These are phyloP conservation scores for Paguma larvata DNA, from an alignment of 2,797 vertebrate genomes.

Conservation along the genomic window DNA sequence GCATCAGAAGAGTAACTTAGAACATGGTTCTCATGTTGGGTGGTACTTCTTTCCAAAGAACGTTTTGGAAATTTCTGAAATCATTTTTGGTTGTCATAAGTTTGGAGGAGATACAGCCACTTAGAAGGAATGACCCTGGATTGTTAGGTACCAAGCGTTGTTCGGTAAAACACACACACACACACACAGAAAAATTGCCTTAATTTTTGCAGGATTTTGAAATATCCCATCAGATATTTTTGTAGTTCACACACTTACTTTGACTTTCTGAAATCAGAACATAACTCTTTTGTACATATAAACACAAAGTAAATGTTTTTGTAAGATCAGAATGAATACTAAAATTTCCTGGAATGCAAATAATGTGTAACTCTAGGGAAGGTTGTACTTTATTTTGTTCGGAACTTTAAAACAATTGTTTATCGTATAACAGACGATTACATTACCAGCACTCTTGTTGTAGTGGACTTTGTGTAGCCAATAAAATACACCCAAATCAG, in stretches of 20 bases:
- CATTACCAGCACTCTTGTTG: background rate
- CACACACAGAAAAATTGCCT: background rate
- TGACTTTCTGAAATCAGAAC: background rate
- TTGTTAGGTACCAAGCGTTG: background rate
- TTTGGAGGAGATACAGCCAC: background rate
- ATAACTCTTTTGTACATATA: background rate
- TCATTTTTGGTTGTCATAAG: background rate
- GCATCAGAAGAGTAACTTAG: background rate
- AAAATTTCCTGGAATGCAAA: background rate
- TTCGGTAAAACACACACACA: background rate
- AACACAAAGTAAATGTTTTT: constrained; percentile 20
- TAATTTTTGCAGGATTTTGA: constrained; percentile 29
- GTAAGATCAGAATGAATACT: background rate
- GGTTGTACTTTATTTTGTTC: background rate
- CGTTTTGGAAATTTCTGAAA: background rate
- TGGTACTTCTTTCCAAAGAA: background rate
- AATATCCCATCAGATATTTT: background rate
- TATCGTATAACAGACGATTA: constrained; percentile 14
- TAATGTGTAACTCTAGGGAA: background rate
- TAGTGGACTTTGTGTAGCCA: constrained; percentile 11
- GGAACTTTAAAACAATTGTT: constrained; percentile 32
- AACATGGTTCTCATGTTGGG: background rate
- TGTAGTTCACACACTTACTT: background rate
- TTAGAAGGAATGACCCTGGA: background rate
- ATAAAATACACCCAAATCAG: background rate